Conservation (phyloP, 2,888 invertebrate species). For the Danaus chrysippus region DNA sequence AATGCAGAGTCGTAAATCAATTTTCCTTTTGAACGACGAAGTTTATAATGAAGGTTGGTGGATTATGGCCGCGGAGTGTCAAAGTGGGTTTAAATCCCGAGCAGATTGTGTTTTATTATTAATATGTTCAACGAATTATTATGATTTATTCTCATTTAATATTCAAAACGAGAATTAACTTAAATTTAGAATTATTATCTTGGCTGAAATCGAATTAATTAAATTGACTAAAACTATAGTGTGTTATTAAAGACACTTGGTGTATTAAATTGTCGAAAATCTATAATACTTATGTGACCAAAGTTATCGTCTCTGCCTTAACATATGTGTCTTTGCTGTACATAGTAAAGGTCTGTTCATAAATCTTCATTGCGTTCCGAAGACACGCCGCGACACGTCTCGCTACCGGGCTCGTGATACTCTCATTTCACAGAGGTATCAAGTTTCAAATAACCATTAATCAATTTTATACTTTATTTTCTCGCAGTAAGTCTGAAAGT, state of each 20-base stretch:
- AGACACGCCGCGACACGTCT: constrained; percentile 78
- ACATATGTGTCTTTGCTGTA: constrained; percentile 55
- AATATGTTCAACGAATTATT: neutral
- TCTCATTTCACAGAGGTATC: constrained; percentile 44
- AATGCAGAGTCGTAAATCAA: constrained; percentile 76
- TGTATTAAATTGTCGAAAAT: constrained; percentile 15
- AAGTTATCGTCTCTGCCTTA: constrained; percentile 28
- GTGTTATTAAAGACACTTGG: too few species aligned
- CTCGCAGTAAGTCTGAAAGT: constrained; percentile 20
- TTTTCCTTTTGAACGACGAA: constrained; percentile 73
- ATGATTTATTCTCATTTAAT: constrained; percentile 1
- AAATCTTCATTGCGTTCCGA: constrained; percentile 79
- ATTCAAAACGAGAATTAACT: neutral
- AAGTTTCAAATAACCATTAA: constrained; percentile 36
- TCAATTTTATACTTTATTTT: constrained; percentile 36
- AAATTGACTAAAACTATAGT: too few species aligned
- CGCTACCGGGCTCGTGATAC: constrained; percentile 69
- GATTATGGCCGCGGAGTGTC: constrained; percentile 4
- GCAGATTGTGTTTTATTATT: neutral
- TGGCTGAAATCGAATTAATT: too few species aligned
- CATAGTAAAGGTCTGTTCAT: constrained; percentile 67
- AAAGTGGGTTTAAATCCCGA: constrained; percentile 1
- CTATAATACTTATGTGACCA: constrained; percentile 20
- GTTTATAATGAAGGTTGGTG: constrained; percentile 69
- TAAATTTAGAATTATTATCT: too few species aligned